Conservation (phyloP, 2,113 vertebrate genomes). For the Grammatotria lemairii region DNA sequence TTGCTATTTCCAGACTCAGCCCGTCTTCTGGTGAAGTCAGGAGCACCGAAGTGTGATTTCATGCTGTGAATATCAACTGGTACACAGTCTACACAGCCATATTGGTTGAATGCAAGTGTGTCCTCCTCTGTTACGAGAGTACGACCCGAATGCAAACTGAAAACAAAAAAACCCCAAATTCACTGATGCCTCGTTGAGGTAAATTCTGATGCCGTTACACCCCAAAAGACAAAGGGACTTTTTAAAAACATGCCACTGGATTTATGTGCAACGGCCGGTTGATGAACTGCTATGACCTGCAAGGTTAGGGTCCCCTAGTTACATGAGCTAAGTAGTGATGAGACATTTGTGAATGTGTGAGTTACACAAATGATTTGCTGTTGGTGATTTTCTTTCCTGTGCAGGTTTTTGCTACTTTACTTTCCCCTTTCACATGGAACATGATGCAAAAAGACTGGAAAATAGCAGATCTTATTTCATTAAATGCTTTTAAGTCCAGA, state of each 20-base stretch:
- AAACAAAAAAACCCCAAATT: not conserved
- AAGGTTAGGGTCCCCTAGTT: not conserved
- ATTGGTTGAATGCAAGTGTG: not conserved
- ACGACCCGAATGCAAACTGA: not conserved
- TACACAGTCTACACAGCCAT: not conserved
- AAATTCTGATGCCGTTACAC: not conserved
- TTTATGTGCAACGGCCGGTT: not conserved
- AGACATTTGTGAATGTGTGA: not conserved
- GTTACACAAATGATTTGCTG: not conserved
- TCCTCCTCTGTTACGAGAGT: not conserved
- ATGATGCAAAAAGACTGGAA: too few relatives aligned
- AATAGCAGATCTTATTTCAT: too few relatives aligned
- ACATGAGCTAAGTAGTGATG: not conserved
- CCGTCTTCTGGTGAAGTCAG: conserved; percentile 27
- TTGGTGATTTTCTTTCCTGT: not conserved
- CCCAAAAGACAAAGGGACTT: not conserved
- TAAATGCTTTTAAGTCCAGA: too few relatives aligned
- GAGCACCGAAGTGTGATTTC: conserved; percentile 38
- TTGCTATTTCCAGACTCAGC: conserved; percentile 48
- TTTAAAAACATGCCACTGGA: not conserved
- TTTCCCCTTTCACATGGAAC: too few relatives aligned
- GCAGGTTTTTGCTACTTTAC: not conserved
- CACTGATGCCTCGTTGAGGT: not conserved
- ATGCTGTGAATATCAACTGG: conserved; percentile 46
- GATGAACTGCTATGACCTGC: not conserved